Conservation (phyloP, 2,888 invertebrate species). For the Eutolmus rufibarbis region DNA sequence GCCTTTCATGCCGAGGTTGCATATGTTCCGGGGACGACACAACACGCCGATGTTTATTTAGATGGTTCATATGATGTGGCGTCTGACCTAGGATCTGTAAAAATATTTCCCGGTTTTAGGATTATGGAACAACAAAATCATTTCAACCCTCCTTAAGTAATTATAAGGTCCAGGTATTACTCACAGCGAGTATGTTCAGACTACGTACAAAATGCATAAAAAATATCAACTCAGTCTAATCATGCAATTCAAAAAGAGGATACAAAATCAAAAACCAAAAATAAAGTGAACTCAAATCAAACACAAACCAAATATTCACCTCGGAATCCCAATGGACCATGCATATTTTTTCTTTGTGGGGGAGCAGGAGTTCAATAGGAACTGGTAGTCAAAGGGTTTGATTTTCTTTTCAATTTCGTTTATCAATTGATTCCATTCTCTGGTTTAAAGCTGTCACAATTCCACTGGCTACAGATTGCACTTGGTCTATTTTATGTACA, state of each 20-base stretch:
- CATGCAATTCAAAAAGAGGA: slow-evolving; percentile 19
- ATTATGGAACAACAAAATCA: background rate
- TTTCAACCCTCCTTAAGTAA: background rate
- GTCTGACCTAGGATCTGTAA: slow-evolving; percentile 60
- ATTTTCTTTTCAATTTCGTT: background rate
- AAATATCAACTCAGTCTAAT: slow-evolving; percentile 3
- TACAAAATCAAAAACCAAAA: slow-evolving; percentile 10
- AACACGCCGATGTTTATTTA: slow-evolving; percentile 60
- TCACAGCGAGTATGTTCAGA: background rate
- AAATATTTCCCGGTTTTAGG: background rate
- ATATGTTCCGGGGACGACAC: slow-evolving; percentile 63
- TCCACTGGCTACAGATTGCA: background rate
- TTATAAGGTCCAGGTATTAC: background rate
- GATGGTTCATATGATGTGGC: slow-evolving; percentile 56
- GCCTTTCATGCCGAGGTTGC: slow-evolving; percentile 56
- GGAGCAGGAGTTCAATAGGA: background rate
- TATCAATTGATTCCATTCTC: slow-evolving; percentile 11
- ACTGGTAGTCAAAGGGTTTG: background rate
- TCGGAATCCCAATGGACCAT: background rate
- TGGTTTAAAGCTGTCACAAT: background rate
- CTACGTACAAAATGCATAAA: slow-evolving; percentile 19
- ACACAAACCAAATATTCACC: background rate
- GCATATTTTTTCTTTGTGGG: background rate
- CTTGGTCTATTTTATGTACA: slow-evolving; percentile 18
- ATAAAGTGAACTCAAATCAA: background rate